A percentile compares a stretch with the other conserved stretches of the same genome.
These are phyloP conservation scores for Xerus inauris DNA, from an alignment of 2,113 vertebrate genomes.

Conservation along the genomic window DNA sequence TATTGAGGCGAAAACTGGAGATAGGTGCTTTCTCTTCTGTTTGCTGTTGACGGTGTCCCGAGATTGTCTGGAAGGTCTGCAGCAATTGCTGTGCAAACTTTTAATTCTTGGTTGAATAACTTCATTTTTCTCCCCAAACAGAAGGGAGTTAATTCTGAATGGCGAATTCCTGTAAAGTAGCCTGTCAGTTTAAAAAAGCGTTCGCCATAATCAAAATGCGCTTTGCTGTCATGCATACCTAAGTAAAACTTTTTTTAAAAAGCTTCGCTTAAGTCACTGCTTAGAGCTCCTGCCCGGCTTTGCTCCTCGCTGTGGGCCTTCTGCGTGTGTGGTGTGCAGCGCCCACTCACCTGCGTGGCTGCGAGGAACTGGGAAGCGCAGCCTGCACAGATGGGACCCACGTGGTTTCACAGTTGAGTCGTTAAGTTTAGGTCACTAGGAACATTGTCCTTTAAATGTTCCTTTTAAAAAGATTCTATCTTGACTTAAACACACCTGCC, in stretches of 20 bases:
- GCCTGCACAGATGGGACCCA: too few species aligned
- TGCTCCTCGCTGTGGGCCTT: too few species aligned
- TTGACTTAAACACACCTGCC: neutral
- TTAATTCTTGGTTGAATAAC: neutral
- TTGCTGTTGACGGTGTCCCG: neutral
- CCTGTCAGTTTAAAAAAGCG: neutral
- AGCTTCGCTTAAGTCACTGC: too few species aligned
- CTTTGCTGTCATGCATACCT: too few species aligned
- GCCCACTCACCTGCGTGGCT: too few species aligned
- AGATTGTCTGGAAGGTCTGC: neutral
- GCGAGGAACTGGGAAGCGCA: accelerated
- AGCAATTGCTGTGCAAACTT: too few species aligned
- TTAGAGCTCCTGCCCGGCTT: too few species aligned
- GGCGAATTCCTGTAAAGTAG: neutral
- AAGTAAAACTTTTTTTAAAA: too few species aligned
- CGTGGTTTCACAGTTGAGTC: neutral
- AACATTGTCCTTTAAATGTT: neutral
- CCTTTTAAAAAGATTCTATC: neutral
- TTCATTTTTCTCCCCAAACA: neutral
- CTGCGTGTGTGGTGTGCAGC: too few species aligned
- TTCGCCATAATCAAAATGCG: too few species aligned
- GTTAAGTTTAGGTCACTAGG: neutral
- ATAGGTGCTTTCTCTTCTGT: neutral
- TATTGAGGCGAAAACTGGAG: neutral
- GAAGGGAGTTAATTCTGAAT: neutral